Evolutionary conservation across 1,140 invertebrate genomes (phyloP).

Genomic region (Trypoxylus dichotomus): DNA sequence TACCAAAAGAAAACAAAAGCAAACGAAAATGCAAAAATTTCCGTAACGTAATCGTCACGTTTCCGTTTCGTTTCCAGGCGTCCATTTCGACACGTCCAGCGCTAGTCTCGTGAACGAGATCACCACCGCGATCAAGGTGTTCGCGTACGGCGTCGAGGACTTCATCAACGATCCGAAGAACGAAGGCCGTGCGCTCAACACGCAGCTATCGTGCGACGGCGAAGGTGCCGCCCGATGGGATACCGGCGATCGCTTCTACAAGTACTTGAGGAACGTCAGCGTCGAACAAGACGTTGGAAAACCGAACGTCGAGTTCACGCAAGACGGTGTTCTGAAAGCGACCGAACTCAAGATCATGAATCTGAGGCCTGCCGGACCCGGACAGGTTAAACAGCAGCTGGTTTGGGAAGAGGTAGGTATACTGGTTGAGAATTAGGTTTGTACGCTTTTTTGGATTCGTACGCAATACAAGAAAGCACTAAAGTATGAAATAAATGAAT

Average conservation of each 20-base stretch:
- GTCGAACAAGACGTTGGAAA: constrained; percentile 77
- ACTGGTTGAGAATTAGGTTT: not conserved
- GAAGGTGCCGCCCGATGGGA: constrained; percentile 75
- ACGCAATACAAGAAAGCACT: no score
- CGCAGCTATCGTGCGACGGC: constrained; percentile 79
- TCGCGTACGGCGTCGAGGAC: constrained; percentile 86
- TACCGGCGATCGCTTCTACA: constrained; percentile 73
- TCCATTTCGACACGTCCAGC: constrained; percentile 88
- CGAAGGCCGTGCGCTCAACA: constrained; percentile 71
- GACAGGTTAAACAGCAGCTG: constrained; percentile 71
- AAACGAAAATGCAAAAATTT: no score
- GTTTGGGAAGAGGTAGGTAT: constrained; percentile 86
- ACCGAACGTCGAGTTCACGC: constrained; percentile 83
- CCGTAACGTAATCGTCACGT: no score
- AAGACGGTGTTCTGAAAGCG: constrained; percentile 82
- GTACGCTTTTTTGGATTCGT: no score
- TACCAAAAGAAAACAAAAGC: no score
- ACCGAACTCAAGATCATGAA: constrained; percentile 94
- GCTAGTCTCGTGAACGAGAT: constrained; percentile 81
- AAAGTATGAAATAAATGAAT: no score
- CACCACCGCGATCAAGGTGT: constrained; percentile 86
- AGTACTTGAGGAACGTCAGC: constrained; percentile 81
- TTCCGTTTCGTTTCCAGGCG: constrained; percentile 60
- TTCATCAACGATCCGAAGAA: constrained; percentile 77
- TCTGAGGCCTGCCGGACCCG: constrained; percentile 68